phyloP scores from a whole-genome alignment of 2,797 vertebrate species.

The Adrianichthys oophorus region DNA sequence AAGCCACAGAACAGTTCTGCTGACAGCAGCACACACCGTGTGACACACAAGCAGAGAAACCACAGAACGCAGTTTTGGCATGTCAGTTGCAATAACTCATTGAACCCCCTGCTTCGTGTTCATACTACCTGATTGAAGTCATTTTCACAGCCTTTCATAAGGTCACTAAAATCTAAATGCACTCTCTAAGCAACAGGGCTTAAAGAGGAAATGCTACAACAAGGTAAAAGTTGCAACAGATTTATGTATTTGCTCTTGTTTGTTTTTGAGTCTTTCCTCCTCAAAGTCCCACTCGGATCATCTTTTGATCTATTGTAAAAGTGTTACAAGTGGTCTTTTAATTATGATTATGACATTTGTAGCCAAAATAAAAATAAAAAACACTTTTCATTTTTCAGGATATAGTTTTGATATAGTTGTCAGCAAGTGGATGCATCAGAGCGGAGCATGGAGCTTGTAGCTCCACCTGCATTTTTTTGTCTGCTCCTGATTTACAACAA shows the following conservation, averaged over 20 bases:
- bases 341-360: no score
- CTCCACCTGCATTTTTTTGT: no score
- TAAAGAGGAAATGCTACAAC: no score
- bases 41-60: conserved; percentile 53
- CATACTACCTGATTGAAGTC: conserved; percentile 50
- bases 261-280: conserved; percentile 18
- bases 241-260: conserved; percentile 45
- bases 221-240: conserved; percentile 28
- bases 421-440: no score
- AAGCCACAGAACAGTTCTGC: conserved; percentile 43
- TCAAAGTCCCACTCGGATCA: no score
- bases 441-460: no score
- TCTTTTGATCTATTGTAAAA: no score
- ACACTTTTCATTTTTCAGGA: no score
- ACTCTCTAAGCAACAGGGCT: conserved; percentile 9
- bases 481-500: no score
- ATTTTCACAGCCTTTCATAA: conserved; percentile 31
- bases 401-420: no score
- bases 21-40: conserved; percentile 54
- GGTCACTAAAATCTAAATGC: conserved; percentile 43
- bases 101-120: conserved; percentile 35
- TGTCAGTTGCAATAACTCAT: conserved; percentile 41
- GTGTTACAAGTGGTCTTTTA: no score
- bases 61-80: conserved; percentile 62
- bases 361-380: no score